Base-by-base conservation (phyloP, 2,113 vertebrate genomes). In the Pomatorhinus ruficollis region DNA sequence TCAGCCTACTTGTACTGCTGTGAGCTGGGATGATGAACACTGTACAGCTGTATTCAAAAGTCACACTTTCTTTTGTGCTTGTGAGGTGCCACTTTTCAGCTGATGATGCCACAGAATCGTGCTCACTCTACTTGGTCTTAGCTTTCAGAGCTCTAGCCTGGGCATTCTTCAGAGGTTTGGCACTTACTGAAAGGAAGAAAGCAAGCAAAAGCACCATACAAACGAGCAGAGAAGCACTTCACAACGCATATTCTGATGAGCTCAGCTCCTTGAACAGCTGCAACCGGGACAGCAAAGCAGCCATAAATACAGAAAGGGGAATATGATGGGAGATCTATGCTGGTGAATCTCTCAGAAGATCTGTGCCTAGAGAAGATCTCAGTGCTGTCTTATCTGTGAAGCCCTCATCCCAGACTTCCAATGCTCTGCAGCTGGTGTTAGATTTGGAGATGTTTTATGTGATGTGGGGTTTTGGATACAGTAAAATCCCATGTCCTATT, bases 261-360 rank as follows among this genome's bases (percentile, higher is more conserved):
- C 61, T 94, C 93, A 96, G 80, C 79, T 95, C 45, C 80, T 93
- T 78, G 68, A 93, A 79, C 92, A 96, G 72, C 93, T 94, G 85
- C 2, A 15, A 83, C 52, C 78, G 70, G 42, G 87, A 75, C 70
- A 85, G 60, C 15, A 72, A 90, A 83, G 40, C 60, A 92, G 40
- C 56, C 80, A 94, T 80, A 90, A 92, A 79, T 87, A 68, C 33
- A 87, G 56, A 87, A 83, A 49, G 18, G 18, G 60, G 44, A 60
- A 56, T 89, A 60, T 78, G 69, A 92, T 61, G 44, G 72, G 68
- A 92, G 42, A 78, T n/a, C 75, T 83, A 47, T 83, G 50, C 45
- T 80, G 39, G 33, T 71, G 53, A 91, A 70, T 81, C 68, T 89
- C 0, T 89, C 3, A 9, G 33, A 16, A 75, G 57, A 87, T 66